Conservation (phyloP, 2,888 invertebrate genomes). For the Auanema sp. region DNA sequence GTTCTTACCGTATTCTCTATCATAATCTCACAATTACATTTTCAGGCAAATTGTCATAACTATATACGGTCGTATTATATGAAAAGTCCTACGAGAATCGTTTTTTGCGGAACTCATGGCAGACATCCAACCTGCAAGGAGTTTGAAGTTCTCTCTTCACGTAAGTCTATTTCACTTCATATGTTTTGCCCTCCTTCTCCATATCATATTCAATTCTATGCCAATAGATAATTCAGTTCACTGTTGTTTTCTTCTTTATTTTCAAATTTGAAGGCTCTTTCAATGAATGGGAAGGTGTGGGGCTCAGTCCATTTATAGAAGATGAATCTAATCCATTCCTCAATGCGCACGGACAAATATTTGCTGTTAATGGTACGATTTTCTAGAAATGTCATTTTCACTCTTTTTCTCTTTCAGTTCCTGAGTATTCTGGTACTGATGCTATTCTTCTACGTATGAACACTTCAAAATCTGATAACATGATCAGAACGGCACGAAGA, state of each 20-base stretch:
- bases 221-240: no score
- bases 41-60: constrained; percentile 36
- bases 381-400: neutral
- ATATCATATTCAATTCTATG: neutral
- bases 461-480: neutral
- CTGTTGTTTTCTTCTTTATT: no score
- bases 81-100: constrained; percentile 20
- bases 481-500: constrained; percentile 18
- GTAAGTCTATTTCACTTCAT: neutral
- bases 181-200: neutral
- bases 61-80: constrained; percentile 39
- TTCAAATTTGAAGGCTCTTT: neutral
- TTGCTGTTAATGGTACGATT: constrained; percentile 13
- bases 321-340: constrained; percentile 14
- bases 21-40: neutral
- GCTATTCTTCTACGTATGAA: constrained; percentile 16
- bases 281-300: constrained; percentile 10
- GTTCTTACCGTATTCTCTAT: neutral
- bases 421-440: constrained; percentile 18
- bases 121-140: constrained; percentile 34
- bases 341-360: constrained; percentile 11
- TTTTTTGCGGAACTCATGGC: constrained; percentile 41
- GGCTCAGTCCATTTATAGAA: constrained; percentile 15
- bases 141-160: constrained; percentile 17
- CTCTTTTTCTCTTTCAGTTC: constrained; percentile 1